Base-by-base conservation (phyloP, 2,113 vertebrate genomes). In the Okapia johnstoni region DNA sequence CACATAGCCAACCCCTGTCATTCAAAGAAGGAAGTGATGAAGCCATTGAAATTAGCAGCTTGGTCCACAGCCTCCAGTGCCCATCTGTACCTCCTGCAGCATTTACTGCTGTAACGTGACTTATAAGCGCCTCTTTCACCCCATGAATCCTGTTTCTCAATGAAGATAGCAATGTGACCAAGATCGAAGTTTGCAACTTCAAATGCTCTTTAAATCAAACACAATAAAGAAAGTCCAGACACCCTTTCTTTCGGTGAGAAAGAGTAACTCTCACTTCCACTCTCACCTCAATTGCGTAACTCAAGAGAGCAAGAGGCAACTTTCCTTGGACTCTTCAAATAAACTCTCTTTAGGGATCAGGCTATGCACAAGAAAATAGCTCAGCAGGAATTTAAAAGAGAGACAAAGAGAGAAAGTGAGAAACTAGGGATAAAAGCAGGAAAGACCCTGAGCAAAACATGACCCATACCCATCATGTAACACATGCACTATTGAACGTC, bases 321-420 rank as follows among this genome's bases (percentile, higher is more conserved):
- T 98, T 97, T 97, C 50, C 94, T 96, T 84, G 90, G 96, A 93
- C 79, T 97, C 96, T 96, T 98, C 96, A 98, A 97, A 96, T 98
- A 97, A 97, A 93, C 91, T 95, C 96, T 96, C 77, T 95, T 97
- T 91, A 93, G 96, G 90, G 94, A 98, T 94, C 93, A 96, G 96
- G 95, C 92, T 96, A 81, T 0, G 2, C 43, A 89, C 79, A 92
- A 97, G 95, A 97, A 98, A 98, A 97, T 96, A 97, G 92, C 96
- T 97, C 97, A 97, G 97, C 96, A 96, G 98, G 98, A 97, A 97
- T 92, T 97, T 84, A 76, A 83, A 2, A 5, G 14, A 36, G 55
- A 81, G 48, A 66, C 46, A 84, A 11, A 57, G 48, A 84, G 16
- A 40, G 21, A 93, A 83, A 83, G 63, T 30, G 81, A 97, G 95